phyloP scores from a whole-genome alignment of 2,888 invertebrate genomes.

The Syrphus vitripennis region DNA sequence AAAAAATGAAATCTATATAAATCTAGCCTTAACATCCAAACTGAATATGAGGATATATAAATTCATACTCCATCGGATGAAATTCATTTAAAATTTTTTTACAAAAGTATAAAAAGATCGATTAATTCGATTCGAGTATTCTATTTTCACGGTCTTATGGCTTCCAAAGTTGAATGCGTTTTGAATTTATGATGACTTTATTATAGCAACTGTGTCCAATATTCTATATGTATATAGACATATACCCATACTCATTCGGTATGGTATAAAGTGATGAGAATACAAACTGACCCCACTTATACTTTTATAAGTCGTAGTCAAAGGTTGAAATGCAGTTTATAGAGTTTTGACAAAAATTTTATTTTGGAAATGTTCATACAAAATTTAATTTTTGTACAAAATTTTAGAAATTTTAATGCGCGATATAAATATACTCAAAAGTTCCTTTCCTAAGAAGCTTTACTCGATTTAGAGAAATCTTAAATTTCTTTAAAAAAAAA shows the following conservation, averaged over 20 bases:
- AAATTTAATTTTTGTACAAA: too few species aligned
- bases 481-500: too few species aligned
- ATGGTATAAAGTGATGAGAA: background rate
- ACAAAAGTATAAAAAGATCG: conserved; percentile 60
- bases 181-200: conserved; percentile 66
- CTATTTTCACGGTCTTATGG: conserved; percentile 60
- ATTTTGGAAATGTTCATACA: too few species aligned
- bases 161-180: conserved; percentile 57
- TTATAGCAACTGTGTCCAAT: conserved; percentile 7
- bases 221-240: background rate
- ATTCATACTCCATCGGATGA: background rate
- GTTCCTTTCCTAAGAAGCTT: too few species aligned
- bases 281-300: background rate
- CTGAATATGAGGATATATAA: background rate
- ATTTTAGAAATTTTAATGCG: too few species aligned
- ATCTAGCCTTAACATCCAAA: background rate
- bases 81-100: conserved; percentile 49
- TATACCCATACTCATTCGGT: background rate
- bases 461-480: too few species aligned
- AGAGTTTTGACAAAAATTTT: background rate
- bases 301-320: background rate
- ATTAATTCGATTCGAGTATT: conserved; percentile 67
- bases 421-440: too few species aligned
- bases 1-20: background rate
- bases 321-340: background rate